These are phyloP conservation scores for Misgurnus mizolepis DNA, from an alignment of 2,113 vertebrate genomes.

Conservation along the genomic window DNA sequence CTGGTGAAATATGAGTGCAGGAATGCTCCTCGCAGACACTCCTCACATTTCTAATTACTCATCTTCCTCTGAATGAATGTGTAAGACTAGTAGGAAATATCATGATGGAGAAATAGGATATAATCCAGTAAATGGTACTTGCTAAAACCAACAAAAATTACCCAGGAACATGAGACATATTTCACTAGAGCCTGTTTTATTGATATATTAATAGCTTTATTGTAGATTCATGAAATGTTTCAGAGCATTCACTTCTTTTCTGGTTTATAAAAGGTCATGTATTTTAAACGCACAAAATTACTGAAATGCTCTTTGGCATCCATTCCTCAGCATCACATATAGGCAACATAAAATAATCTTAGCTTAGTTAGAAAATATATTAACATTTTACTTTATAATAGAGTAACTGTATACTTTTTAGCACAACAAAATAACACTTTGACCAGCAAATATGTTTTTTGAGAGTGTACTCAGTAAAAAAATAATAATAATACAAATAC, in stretches of 20 bases:
- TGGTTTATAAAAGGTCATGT: constrained; percentile 70
- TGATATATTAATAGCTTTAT: constrained; percentile 74
- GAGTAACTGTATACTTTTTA: constrained; percentile 66
- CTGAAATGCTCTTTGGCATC: constrained; percentile 74
- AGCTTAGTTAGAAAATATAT: constrained; percentile 72
- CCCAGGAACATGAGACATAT: neutral
- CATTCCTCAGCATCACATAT: constrained; percentile 58
- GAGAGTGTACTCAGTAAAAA: constrained; percentile 64
- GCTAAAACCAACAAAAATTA: neutral
- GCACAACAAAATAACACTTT: constrained; percentile 50
- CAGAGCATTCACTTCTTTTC: constrained; percentile 73
- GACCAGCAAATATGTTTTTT: constrained; percentile 71
- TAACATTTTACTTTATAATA: constrained; percentile 72
- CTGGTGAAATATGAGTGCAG: constrained; percentile 27
- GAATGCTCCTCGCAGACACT: constrained; percentile 16
- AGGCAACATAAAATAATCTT: constrained; percentile 45
- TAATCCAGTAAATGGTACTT: neutral
- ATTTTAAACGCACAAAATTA: constrained; percentile 71
- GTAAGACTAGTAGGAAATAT: neutral
- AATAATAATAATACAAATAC: constrained; percentile 62
- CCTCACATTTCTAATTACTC: constrained; percentile 3
- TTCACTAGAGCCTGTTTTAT: neutral
- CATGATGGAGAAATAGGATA: neutral
- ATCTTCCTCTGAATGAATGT: neutral
- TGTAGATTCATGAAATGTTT: constrained; percentile 75